Evolutionary conservation across 1,140 invertebrate genomes (phyloP).

Genomic region (Achroia grisella): DNA sequence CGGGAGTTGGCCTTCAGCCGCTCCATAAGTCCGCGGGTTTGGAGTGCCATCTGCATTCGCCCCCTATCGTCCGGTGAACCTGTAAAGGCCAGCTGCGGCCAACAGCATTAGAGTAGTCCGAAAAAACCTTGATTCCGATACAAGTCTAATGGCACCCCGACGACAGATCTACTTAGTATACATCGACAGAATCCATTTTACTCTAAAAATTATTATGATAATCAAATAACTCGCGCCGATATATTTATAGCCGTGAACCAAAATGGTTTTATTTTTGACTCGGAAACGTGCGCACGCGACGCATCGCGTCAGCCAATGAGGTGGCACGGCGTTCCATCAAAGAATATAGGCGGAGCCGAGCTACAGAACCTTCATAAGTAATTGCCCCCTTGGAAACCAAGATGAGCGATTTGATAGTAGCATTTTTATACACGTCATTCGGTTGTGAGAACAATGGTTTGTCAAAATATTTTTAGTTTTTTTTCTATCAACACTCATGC

Average conservation of each 20-base stretch:
- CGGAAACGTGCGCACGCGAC: constrained; percentile 6
- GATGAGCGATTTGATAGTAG: constrained; percentile 1
- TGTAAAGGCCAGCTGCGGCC: too few relatives aligned
- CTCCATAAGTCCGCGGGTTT: too few relatives aligned
- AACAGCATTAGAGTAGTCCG: too few relatives aligned
- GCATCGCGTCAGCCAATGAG: neutral
- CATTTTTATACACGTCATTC: constrained; percentile 1
- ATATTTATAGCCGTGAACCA: neutral
- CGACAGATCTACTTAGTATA: constrained; percentile 3
- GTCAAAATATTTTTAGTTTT: constrained; percentile 7
- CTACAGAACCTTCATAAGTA: constrained; percentile 3
- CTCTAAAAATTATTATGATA: neutral
- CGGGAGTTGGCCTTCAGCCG: too few relatives aligned
- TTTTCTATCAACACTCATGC: too few relatives aligned
- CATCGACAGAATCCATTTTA: neutral
- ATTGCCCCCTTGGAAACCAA: neutral
- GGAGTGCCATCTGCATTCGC: too few relatives aligned
- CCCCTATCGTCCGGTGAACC: too few relatives aligned
- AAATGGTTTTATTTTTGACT: too few relatives aligned
- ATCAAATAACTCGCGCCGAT: neutral
- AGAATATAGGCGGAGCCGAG: constrained; percentile 1
- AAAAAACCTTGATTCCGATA: too few relatives aligned
- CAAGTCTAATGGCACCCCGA: neutral
- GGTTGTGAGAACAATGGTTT: neutral
- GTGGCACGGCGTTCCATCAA: neutral